Evolutionary conservation across 2,113 vertebrate species (phyloP).

Genomic region (Corythaeola cristata): DNA sequence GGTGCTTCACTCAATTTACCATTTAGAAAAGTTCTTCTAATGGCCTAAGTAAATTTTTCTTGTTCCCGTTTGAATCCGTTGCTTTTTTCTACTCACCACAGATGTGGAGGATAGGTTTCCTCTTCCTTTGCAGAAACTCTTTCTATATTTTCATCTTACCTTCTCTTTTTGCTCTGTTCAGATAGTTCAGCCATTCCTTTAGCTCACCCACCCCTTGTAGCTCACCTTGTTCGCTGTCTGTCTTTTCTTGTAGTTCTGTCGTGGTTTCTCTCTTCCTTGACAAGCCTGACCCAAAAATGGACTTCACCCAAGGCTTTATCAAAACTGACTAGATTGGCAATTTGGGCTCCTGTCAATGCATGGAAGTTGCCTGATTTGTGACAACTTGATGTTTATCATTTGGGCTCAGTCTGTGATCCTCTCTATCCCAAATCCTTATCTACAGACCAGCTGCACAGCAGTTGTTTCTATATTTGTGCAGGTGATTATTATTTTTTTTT

Average conservation of each 20-base stretch:
- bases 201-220: not conserved
- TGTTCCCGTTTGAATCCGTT: not conserved
- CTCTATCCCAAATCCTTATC: not conserved
- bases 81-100: not conserved
- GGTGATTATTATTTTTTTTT: not conserved
- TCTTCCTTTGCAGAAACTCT: not conserved
- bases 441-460: conserved; percentile 11
- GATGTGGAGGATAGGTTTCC: not conserved
- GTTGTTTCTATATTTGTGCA: conserved; percentile 27
- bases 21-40: not conserved
- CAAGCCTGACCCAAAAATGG: not conserved
- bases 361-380: not conserved
- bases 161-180: not conserved
- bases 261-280: not conserved
- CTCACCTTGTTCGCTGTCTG: not conserved
- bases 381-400: not conserved
- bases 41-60: not conserved
- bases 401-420: not conserved
- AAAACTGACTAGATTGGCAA: not conserved
- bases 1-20: not conserved
- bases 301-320: not conserved
- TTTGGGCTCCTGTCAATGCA: not conserved
- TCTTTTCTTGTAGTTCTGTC: not conserved
- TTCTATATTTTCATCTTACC: not conserved
- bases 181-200: not conserved